Evolutionary conservation across 2,797 vertebrate genomes (phyloP).

Genomic region (Chromis chromis): DNA sequence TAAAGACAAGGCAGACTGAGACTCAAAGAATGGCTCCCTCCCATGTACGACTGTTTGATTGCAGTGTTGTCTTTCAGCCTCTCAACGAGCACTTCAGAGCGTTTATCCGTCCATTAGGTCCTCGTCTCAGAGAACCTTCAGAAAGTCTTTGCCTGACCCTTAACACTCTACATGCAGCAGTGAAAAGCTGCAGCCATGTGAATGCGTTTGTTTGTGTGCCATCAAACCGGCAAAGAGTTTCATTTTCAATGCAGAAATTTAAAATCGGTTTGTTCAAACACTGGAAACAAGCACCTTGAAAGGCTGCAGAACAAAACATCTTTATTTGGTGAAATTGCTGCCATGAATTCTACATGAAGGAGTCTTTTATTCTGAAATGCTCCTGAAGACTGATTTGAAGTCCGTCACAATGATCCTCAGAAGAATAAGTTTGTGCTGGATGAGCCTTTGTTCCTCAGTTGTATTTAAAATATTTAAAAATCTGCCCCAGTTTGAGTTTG

Average conservation of each 20-base stretch:
- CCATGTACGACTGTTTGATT: not conserved
- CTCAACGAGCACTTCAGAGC: not conserved
- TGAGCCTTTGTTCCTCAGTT: not conserved
- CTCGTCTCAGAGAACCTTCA: not conserved
- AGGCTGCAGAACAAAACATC: not conserved
- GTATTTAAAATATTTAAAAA: not conserved
- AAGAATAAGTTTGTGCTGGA: not conserved
- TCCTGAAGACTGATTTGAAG: not conserved
- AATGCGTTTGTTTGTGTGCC: not conserved
- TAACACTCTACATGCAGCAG: not conserved
- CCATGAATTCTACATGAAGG: not conserved
- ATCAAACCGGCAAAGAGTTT: not conserved
- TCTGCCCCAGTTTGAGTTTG: not conserved
- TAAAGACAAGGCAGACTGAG: too few species aligned
- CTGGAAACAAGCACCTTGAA: not conserved
- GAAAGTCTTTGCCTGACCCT: not conserved
- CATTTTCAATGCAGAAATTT: not conserved
- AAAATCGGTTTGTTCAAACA: not conserved
- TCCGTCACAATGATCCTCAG: not conserved
- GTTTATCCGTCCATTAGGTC: not conserved
- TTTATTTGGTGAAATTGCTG: not conserved
- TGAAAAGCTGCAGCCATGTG: too few species aligned
- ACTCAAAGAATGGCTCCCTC: too few species aligned
- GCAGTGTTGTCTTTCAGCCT: not conserved
- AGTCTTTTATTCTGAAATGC: not conserved